Conservation (phyloP, 2,888 invertebrate genomes). For the Andrena flavipes region DNA sequence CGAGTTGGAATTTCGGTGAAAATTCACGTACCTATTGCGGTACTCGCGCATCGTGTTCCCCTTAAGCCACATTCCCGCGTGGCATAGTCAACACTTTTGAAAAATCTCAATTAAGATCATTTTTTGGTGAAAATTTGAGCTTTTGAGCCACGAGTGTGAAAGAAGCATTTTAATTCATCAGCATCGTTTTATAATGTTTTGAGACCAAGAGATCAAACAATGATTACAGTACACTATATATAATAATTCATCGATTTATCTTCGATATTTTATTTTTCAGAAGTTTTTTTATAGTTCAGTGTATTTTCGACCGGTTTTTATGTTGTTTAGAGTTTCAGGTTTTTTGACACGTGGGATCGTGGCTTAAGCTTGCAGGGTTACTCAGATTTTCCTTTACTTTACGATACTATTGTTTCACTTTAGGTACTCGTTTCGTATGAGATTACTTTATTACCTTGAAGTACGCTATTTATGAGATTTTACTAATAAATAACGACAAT, state of each 20-base stretch:
- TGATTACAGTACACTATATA: too few relatives aligned
- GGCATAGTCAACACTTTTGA: neutral
- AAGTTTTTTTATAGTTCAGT: too few relatives aligned
- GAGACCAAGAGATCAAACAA: too few relatives aligned
- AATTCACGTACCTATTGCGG: slow-evolving; percentile 41
- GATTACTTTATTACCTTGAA: neutral
- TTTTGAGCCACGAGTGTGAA: too few relatives aligned
- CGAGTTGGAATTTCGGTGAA: slow-evolving; percentile 63
- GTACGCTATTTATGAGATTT: neutral
- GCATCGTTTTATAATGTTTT: too few relatives aligned
- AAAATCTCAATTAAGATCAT: too few relatives aligned
- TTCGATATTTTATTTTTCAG: too few relatives aligned
- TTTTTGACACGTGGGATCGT: neutral
- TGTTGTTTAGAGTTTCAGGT: neutral
- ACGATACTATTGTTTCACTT: neutral
- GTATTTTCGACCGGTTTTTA: neutral
- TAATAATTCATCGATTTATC: too few relatives aligned
- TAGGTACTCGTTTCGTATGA: neutral
- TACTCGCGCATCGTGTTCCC: neutral
- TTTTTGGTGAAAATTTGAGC: too few relatives aligned
- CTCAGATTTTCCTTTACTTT: neutral
- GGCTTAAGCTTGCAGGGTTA: neutral
- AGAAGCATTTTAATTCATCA: too few relatives aligned
- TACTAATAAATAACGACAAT: neutral
- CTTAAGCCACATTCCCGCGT: neutral